Conservation (phyloP, 2,888 invertebrate genomes). For the Lycophotia porphyrea region DNA sequence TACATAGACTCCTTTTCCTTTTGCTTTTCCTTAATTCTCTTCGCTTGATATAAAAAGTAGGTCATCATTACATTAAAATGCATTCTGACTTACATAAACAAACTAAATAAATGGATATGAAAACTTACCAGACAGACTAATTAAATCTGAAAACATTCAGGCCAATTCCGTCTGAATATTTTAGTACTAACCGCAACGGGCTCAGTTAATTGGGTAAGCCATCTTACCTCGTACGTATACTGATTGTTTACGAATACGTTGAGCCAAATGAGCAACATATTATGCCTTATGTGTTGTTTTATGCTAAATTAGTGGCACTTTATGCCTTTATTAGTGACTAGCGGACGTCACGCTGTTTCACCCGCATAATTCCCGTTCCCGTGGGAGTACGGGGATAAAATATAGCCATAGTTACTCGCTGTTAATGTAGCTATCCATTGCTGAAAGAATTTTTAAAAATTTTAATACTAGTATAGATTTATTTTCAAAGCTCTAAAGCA, state of each 20-base stretch:
- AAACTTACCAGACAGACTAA: slow-evolving; percentile 10
- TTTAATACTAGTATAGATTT: no score
- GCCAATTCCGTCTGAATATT: slow-evolving; percentile 42
- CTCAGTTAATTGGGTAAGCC: slow-evolving; percentile 36
- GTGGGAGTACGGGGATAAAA: no score
- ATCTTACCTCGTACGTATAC: slow-evolving; percentile 24
- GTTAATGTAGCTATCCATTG: no score
- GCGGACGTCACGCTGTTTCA: no score
- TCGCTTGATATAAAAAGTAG: neutral
- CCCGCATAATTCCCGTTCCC: no score
- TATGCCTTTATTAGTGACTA: neutral
- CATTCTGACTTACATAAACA: slow-evolving; percentile 20
- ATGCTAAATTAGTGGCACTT: neutral
- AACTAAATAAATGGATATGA: slow-evolving; percentile 4
- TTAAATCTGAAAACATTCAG: slow-evolving; percentile 52
- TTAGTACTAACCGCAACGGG: slow-evolving; percentile 15
- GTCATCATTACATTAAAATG: slow-evolving; percentile 3
- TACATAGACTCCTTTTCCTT: neutral
- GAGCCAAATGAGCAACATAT: neutral
- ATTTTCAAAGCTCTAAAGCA: neutral
- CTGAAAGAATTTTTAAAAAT: no score
- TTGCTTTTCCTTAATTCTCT: neutral
- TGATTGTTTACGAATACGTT: slow-evolving; percentile 19
- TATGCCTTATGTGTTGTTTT: neutral
- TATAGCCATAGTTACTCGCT: no score